Conservation (phyloP, 2,888 invertebrate species). For the Drosophila affinis region DNA sequence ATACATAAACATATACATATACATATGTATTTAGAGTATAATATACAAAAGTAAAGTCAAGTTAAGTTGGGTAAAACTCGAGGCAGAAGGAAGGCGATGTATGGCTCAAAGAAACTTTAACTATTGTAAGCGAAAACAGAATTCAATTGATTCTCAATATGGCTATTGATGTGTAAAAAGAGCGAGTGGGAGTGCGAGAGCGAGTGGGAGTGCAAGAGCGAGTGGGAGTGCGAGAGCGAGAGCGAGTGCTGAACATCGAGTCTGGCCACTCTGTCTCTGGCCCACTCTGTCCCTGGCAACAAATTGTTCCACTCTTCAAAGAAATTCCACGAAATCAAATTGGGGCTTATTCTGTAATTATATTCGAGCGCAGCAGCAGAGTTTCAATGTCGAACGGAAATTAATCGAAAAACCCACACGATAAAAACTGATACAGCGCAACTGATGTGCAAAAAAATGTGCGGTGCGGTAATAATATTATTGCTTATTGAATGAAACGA, state of each 20-base stretch:
- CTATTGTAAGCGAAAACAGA: not conserved
- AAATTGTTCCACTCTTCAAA: not conserved
- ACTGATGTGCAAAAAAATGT: not conserved
- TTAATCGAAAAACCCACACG: not conserved
- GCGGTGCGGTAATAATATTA: conserved; percentile 5
- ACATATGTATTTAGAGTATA: conserved; percentile 17
- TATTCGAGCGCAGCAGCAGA: not conserved
- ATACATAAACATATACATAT: conserved; percentile 27
- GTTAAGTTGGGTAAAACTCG: conserved; percentile 7
- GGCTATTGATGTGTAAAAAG: not conserved
- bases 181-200: too few relatives aligned
- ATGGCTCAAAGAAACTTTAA: conserved; percentile 45
- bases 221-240: not conserved
- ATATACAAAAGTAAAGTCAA: conserved; percentile 5
- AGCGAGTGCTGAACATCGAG: not conserved
- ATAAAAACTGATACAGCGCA: not conserved
- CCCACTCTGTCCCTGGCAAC: not conserved
- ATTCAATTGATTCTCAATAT: not conserved
- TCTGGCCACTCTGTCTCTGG: too few relatives aligned
- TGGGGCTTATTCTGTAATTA: not conserved
- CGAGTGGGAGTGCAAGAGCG: too few relatives aligned
- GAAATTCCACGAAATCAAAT: not conserved
- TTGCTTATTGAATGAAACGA: not conserved
- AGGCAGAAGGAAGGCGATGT: not conserved
- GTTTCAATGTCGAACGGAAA: not conserved